Percentiles rank a stretch among this genome's conserved stretches.
These are phyloP conservation scores for Bufotes viridis DNA, from an alignment of 2,797 vertebrate genomes.

Conservation along the genomic window DNA sequence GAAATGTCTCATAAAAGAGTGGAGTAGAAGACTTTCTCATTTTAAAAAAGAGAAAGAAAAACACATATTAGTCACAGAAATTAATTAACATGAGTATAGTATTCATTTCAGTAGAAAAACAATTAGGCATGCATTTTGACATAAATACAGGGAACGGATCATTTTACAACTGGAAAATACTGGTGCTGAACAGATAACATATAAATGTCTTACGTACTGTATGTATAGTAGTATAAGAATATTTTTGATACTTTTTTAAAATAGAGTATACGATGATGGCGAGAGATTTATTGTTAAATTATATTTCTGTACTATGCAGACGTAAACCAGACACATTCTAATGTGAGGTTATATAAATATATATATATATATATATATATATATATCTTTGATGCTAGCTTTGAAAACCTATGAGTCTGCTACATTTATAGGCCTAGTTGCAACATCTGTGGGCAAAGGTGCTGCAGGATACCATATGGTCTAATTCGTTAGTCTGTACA, in stretches of 20 bases:
- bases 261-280: not conserved
- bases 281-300: no score
- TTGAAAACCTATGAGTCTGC: no score
- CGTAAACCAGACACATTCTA: no score
- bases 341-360: no score
- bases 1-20: slow-evolving; percentile 27
- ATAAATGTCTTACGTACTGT: not conserved
- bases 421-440: no score
- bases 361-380: no score
- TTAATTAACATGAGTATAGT: slow-evolving; percentile 23
- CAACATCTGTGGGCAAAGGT: no score
- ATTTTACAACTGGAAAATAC: not conserved
- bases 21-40: slow-evolving; percentile 13
- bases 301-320: not conserved
- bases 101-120: slow-evolving; percentile 33
- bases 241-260: no score
- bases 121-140: not conserved
- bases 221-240: no score
- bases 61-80: slow-evolving; percentile 1
- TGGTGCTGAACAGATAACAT: not conserved
- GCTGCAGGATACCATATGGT: no score
- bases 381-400: no score
- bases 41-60: slow-evolving; percentile 34
- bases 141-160: not conserved
- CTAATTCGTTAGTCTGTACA: no score